A percentile compares a stretch with the other conserved stretches of the same genome.
These are phyloP conservation scores for Ferdinandea cuprea DNA, from an alignment of 2,888 invertebrate genomes.

Conservation along the genomic window DNA sequence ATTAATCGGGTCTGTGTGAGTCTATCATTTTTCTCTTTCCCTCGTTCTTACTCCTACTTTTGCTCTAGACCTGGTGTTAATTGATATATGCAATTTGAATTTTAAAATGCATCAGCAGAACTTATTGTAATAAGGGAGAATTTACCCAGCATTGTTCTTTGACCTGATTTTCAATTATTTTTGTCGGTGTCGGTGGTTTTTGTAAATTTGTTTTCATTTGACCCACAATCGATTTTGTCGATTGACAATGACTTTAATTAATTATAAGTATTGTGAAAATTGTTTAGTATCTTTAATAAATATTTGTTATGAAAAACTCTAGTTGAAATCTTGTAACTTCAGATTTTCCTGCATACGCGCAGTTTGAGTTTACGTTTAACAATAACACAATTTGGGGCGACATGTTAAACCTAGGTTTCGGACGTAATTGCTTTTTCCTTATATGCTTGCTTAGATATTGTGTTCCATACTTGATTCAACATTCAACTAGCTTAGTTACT, in stretches of 20 bases:
- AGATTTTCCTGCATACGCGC: too few relatives aligned
- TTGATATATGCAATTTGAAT: constrained; percentile 48
- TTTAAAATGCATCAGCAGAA: constrained; percentile 60
- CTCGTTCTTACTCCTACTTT: not conserved
- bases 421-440: too few relatives aligned
- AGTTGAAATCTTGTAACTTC: too few relatives aligned
- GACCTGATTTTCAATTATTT: constrained; percentile 54
- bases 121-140: constrained; percentile 37
- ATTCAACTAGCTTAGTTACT: not conserved
- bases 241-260: constrained; percentile 57
- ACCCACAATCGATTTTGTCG: constrained; percentile 48
- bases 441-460: too few relatives aligned
- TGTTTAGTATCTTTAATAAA: too few relatives aligned
- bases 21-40: not conserved
- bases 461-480: not conserved
- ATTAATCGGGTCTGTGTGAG: constrained; percentile 17
- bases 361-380: too few relatives aligned
- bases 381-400: too few relatives aligned
- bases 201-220: constrained; percentile 31
- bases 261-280: too few relatives aligned
- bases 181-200: constrained; percentile 10
- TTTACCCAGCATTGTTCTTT: constrained; percentile 59
- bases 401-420: too few relatives aligned
- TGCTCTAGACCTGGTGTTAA: constrained; percentile 24
- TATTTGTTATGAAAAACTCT: too few relatives aligned